These are phyloP conservation scores for Aselliscus stoliczkanus DNA, from an alignment of 2,797 vertebrate species.

Conservation along the genomic window DNA sequence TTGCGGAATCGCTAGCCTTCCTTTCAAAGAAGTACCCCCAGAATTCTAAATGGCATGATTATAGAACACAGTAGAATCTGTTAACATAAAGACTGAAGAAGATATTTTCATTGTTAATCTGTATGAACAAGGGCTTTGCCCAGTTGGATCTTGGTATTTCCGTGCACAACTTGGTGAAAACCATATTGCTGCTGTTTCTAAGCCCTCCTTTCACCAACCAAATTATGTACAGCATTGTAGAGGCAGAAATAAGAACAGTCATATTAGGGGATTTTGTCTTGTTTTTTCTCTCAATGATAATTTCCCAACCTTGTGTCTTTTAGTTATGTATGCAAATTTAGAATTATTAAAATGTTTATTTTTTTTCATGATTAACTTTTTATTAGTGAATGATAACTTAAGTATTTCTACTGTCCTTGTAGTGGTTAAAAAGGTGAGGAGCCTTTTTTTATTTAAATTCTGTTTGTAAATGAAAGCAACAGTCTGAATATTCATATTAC, in stretches of 20 bases:
- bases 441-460: slow-evolving; percentile 66
- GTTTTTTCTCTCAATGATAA: slow-evolving; percentile 63
- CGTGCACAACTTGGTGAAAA: slow-evolving; percentile 62
- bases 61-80: slow-evolving; percentile 60
- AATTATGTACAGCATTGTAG: slow-evolving; percentile 68
- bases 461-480: slow-evolving; percentile 63
- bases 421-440: slow-evolving; percentile 37
- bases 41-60: slow-evolving; percentile 62
- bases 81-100: slow-evolving; percentile 55
- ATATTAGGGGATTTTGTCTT: slow-evolving; percentile 61
- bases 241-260: slow-evolving; percentile 73
- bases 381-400: slow-evolving; percentile 53
- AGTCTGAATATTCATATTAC: slow-evolving; percentile 54
- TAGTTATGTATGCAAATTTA: slow-evolving; percentile 66
- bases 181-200: slow-evolving; percentile 70
- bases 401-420: slow-evolving; percentile 57
- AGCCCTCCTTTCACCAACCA: slow-evolving; percentile 50
- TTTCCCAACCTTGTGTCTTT: slow-evolving; percentile 74
- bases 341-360: slow-evolving; percentile 65
- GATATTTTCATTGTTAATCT: slow-evolving; percentile 48
- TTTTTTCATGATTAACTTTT: slow-evolving; percentile 66
- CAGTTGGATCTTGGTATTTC: slow-evolving; percentile 59
- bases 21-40: slow-evolving; percentile 61
- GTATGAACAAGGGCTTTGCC: slow-evolving; percentile 45
- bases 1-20: slow-evolving; percentile 80